Conservation (phyloP, 2,797 vertebrate species). For the Sebastes miniatus region DNA sequence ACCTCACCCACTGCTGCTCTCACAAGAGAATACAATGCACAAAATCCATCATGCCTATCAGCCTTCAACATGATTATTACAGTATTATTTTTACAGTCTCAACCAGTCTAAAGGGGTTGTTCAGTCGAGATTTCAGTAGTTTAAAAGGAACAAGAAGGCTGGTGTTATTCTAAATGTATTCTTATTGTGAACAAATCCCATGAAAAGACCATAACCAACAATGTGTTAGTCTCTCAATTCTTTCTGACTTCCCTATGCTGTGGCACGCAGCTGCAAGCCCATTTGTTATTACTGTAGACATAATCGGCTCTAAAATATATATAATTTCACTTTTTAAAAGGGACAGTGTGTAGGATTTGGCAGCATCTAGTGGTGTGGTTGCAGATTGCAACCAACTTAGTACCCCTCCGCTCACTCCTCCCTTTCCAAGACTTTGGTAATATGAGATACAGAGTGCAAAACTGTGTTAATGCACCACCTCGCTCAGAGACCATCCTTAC, state of each 20-base stretch:
- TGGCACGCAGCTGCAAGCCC: not conserved
- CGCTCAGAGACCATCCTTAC: too few relatives aligned
- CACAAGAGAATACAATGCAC: constrained; percentile 41
- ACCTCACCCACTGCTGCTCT: constrained; percentile 55
- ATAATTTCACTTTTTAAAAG: not conserved
- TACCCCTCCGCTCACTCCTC: too few relatives aligned
- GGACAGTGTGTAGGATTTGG: too few relatives aligned
- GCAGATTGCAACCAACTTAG: too few relatives aligned
- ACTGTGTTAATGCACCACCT: too few relatives aligned
- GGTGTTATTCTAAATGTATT: not conserved
- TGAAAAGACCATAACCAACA: not conserved
- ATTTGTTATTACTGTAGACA: not conserved
- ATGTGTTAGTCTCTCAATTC: not conserved
- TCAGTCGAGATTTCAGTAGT: not conserved
- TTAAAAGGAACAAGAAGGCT: not conserved
- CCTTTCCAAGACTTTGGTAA: too few relatives aligned
- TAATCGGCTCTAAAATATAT: not conserved
- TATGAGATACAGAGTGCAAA: too few relatives aligned
- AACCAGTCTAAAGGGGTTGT: not conserved
- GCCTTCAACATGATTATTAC: not conserved
- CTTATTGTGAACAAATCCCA: not conserved
- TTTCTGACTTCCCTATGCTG: not conserved
- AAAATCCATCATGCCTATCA: constrained; percentile 2
- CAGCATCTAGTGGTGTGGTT: too few relatives aligned
- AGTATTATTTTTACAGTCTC: not conserved